These are phyloP conservation scores for Imbricaverruca yamaguchii DNA, from an alignment of 2,888 invertebrate genomes.

Conservation along the genomic window DNA sequence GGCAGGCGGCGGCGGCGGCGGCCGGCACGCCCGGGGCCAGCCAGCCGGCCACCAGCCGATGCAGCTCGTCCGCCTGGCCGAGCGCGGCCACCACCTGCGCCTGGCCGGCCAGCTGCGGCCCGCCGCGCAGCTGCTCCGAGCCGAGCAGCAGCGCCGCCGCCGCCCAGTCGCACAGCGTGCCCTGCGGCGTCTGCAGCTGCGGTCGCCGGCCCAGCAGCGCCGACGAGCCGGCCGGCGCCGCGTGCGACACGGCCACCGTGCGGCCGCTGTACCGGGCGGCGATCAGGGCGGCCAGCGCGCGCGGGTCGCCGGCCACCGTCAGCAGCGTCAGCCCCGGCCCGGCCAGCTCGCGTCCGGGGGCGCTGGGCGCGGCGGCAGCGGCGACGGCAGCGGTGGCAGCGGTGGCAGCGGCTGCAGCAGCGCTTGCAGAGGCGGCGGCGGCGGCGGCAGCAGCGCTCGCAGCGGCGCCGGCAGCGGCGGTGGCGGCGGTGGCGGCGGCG, in stretches of 20 bases:
- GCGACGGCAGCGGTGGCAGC: background rate
- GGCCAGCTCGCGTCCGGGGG: background rate
- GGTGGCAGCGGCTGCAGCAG: background rate
- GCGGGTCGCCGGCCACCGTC: constrained; percentile 26
- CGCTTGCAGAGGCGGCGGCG: no score
- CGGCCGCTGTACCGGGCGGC: constrained; percentile 32
- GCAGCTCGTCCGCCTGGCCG: constrained; percentile 24
- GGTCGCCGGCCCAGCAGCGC: constrained; percentile 2
- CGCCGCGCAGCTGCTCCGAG: constrained; percentile 19
- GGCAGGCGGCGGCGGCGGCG: background rate
- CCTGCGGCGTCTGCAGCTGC: constrained; percentile 28
- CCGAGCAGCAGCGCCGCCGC: constrained; percentile 24
- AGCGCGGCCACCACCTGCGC: constrained; percentile 22
- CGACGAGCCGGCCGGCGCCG: background rate
- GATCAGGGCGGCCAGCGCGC: constrained; percentile 30
- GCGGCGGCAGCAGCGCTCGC: no score
- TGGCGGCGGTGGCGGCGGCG: no score
- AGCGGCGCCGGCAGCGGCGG: no score
- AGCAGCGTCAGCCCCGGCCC: constrained; percentile 26
- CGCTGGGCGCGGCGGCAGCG: background rate
- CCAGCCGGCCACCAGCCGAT: constrained; percentile 23
- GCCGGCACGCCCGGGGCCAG: constrained; percentile 13
- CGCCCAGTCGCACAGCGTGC: constrained; percentile 31
- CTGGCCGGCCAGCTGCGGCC: background rate
- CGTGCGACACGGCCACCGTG: constrained; percentile 17